These are phyloP conservation scores for Euplagia quadripunctaria DNA, from an alignment of 2,888 invertebrate species.

Conservation along the genomic window DNA sequence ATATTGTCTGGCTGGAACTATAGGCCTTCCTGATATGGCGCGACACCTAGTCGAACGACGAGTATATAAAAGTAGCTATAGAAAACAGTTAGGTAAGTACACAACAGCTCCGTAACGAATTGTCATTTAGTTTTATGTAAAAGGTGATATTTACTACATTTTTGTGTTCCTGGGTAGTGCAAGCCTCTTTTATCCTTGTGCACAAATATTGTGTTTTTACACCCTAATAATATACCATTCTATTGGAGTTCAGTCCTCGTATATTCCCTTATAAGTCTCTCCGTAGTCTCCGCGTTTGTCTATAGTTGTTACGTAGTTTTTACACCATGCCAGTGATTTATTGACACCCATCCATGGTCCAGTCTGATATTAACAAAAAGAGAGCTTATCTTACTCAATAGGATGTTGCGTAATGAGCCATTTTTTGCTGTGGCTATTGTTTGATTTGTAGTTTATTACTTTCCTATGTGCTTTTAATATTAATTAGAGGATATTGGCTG, in stretches of 20 bases:
- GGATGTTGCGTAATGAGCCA: not conserved
- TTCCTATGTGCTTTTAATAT: not conserved
- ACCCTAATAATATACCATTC: not conserved
- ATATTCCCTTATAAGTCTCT: conserved; percentile 7
- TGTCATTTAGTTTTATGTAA: no score
- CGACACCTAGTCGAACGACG: no score
- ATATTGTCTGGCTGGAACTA: no score
- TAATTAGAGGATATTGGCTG: no score
- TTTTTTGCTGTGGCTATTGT: conserved; percentile 1
- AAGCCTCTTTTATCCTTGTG: no score
- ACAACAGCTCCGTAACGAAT: no score
- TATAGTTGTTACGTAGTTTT: conserved; percentile 9
- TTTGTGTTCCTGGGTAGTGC: no score
- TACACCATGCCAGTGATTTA: conserved; percentile 11
- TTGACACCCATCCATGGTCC: not conserved
- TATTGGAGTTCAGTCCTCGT: not conserved
- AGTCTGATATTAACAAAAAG: conserved; percentile 6
- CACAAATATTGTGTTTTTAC: not conserved
- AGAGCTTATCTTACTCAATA: not conserved
- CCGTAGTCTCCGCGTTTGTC: not conserved
- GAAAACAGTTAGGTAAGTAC: no score
- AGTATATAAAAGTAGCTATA: no score
- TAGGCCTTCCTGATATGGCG: no score
- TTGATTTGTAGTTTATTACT: not conserved
- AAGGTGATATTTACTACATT: no score